Evolutionary conservation across 2,797 vertebrate genomes (phyloP).

Genomic region (Tragelaphus eurycerus): DNA sequence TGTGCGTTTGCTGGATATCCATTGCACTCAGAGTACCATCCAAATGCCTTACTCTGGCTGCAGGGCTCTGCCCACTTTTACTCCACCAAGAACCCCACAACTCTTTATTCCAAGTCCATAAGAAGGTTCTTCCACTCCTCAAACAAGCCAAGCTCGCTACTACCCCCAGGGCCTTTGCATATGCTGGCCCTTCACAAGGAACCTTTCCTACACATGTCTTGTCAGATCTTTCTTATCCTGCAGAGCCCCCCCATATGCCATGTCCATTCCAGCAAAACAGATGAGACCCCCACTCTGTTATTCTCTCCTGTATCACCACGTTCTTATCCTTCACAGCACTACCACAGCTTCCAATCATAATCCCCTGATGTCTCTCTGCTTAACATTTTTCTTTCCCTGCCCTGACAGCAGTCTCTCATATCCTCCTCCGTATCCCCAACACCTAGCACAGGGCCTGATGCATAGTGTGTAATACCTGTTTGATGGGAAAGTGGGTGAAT

Average conservation of each 20-base stretch:
- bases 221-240: neutral
- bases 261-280: neutral
- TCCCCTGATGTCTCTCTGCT: neutral
- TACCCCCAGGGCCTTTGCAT: neutral
- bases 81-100: neutral
- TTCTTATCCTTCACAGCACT: neutral
- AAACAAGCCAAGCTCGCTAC: neutral
- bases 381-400: neutral
- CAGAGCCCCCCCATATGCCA: neutral
- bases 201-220: neutral
- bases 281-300: accelerated
- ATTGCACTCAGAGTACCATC: neutral
- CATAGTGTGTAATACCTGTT: no score
- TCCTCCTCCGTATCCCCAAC: neutral
- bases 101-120: neutral
- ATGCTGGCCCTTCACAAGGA: neutral
- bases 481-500: neutral
- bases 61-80: neutral
- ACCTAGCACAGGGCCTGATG: neutral
- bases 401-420: no score
- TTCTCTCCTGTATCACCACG: no score
- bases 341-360: no score
- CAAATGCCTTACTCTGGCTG: neutral
- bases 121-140: neutral
- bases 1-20: neutral